Evolutionary conservation across 2,797 vertebrate genomes (phyloP).

Genomic region (Aratinga solstitialis): DNA sequence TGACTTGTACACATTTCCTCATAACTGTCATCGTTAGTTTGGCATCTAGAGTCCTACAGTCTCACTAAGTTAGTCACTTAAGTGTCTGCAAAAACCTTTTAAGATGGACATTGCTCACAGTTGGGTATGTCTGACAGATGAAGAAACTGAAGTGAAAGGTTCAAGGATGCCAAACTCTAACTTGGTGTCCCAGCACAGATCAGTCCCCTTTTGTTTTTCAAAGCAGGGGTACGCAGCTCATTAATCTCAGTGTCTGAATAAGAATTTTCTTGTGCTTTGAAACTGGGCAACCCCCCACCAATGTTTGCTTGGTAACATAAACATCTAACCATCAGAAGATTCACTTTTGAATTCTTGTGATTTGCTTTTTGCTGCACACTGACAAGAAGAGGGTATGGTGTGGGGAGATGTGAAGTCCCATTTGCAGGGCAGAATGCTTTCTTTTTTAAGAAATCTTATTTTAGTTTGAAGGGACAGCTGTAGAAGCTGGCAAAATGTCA

Average conservation of each 20-base stretch:
- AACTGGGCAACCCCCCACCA: background rate
- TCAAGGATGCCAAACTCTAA: background rate
- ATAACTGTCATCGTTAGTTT: background rate
- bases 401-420: background rate
- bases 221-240: background rate
- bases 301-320: background rate
- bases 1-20: background rate
- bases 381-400: background rate
- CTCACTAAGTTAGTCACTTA: background rate
- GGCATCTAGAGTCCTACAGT: background rate
- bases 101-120: background rate
- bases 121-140: background rate
- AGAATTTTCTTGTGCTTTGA: background rate
- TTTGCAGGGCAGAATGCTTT: background rate
- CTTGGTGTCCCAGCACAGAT: background rate
- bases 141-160: background rate
- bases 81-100: background rate
- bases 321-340: background rate
- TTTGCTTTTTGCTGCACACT: background rate
- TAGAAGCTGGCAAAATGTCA: background rate
- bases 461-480: background rate
- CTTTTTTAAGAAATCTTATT: background rate
- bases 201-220: background rate
- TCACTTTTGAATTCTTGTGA: background rate
- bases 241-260: background rate